These are phyloP conservation scores for Argentina silus DNA, from an alignment of 2,797 vertebrate genomes.

Conservation along the genomic window DNA sequence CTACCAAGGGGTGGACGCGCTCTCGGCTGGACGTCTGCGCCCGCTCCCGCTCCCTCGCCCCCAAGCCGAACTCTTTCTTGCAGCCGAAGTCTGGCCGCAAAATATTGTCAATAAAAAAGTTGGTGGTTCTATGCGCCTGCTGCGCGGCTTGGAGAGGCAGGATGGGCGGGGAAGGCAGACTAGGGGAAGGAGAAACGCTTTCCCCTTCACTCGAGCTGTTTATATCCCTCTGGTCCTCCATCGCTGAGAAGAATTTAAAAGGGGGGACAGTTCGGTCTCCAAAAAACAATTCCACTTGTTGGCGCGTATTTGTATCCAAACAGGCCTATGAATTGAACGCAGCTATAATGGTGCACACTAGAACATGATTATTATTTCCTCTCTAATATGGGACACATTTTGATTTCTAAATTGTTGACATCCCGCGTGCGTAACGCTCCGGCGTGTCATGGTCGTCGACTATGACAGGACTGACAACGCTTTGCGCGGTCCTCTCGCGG, in stretches of 20 bases:
- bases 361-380: conserved; percentile 36
- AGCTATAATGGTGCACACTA: conserved; percentile 27
- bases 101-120: conserved; percentile 98
- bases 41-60: conserved; percentile 74
- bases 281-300: conserved; percentile 76
- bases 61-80: conserved; percentile 80
- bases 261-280: conserved; percentile 20
- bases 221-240: conserved; percentile 90
- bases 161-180: conserved; percentile 81
- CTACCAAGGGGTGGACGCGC: conserved; percentile 83
- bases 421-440: conserved; percentile 47
- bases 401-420: conserved; percentile 35
- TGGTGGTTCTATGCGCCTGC: conserved; percentile 90
- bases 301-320: conserved; percentile 57
- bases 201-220: conserved; percentile 86
- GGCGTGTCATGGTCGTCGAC: conserved; percentile 54
- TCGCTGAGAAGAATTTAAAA: conserved; percentile 55
- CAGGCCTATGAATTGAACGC: conserved; percentile 8
- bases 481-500: conserved; percentile 44
- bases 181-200: conserved; percentile 87
- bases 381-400: conserved; percentile 17
- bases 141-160: conserved; percentile 82
- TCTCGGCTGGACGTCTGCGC: conserved; percentile 86
- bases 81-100: conserved; percentile 95
- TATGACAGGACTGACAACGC: conserved; percentile 42